Base-by-base conservation (phyloP, 1,140 invertebrate genomes). In the Drosophila ficusphila region DNA sequence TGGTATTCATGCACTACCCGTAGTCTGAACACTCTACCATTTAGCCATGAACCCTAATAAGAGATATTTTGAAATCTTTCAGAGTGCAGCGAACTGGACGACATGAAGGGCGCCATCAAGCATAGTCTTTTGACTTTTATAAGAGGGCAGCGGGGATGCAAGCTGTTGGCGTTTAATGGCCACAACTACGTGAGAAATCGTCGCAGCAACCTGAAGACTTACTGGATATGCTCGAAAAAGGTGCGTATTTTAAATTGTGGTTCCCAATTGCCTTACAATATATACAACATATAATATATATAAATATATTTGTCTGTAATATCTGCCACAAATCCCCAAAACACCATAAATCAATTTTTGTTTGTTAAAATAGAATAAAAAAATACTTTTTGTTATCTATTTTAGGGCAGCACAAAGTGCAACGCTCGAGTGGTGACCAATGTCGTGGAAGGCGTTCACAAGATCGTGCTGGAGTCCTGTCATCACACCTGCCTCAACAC, bases 141-240 rank as follows among this genome's bases (percentile, higher is more conserved):
- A 3, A 52, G 52, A 1, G 91, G 91, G 4, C 91, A 91, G 36
- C 71, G 91, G 2, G 90, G 90, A 12, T 90, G 90, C 56, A 82
- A 76, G 2, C 41, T 91, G 11, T 36, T 91, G 46, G 69, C 75
- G 7, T 90, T 81, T 5, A 85, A 81, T 23, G 89, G 86, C 0
- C 78, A 82, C 48, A 82, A 75, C 56, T 91, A 89, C 58, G 90
- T 91, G 2, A 65, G 78, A 29, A 91, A 91, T 65, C 69, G 91
- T 38, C 67, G 78, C 18, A 90, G 79, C 16, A 88, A 81, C 3
- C 54, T 85, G 1, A 91, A 90, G 39, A 91, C 86, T 2, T 91
- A 91, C 53, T 91, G 90, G 90, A 91, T 91, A 52, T 91, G 90
- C 47, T 86, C 89, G 6, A 91, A 91, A 39, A 91, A 90, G 79